Evolutionary conservation across 2,113 vertebrate species (phyloP).

Genomic region (Oxyura jamaicensis): DNA sequence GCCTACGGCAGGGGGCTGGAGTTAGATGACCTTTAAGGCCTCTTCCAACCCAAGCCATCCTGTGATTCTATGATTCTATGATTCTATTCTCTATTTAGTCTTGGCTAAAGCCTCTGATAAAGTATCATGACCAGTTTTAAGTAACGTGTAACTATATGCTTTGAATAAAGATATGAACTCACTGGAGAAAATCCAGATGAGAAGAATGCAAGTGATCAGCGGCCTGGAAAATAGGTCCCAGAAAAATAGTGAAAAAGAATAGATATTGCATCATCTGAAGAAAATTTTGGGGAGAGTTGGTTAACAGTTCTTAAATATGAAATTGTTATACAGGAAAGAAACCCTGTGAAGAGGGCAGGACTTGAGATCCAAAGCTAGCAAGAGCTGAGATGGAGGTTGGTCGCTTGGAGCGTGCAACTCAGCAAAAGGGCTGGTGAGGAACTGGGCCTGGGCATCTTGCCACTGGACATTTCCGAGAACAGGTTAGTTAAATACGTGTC

Average conservation of each 20-base stretch:
- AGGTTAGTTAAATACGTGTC: background rate
- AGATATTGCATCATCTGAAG: background rate
- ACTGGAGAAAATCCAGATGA: background rate
- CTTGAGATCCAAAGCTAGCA: background rate
- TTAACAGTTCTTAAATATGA: background rate
- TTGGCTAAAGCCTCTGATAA: background rate
- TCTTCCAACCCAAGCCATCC: no score
- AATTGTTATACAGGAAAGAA: no score
- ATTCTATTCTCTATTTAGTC: background rate
- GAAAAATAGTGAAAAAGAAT: background rate
- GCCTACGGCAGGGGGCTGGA: no score
- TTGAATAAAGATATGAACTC: background rate
- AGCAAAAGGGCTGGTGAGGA: background rate
- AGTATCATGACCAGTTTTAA: background rate
- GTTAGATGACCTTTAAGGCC: no score
- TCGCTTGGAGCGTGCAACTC: background rate
- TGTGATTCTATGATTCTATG: no score
- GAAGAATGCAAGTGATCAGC: background rate
- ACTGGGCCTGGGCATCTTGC: background rate
- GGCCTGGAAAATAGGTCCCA: background rate
- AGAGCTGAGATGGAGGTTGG: background rate
- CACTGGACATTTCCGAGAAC: background rate
- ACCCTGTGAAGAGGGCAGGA: background rate
- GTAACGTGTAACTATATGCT: background rate
- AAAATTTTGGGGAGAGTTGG: background rate